phyloP scores from a whole-genome alignment of 2,797 vertebrate genomes.

The Sebastes hubbsi region DNA sequence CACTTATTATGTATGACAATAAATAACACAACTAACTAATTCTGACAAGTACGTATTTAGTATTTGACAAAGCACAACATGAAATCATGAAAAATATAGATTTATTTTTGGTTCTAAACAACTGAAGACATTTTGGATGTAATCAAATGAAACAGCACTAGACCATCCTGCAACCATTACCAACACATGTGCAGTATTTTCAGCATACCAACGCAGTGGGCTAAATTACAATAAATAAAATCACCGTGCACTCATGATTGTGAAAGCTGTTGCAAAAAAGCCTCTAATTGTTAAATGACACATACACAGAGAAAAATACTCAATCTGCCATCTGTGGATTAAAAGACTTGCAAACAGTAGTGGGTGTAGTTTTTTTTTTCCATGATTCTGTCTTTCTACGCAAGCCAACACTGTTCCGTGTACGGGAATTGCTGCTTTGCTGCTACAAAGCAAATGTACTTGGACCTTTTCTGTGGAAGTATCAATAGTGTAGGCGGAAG shows the following conservation, averaged over 20 bases:
- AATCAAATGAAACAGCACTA: conserved; percentile 15
- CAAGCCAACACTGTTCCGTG: background rate
- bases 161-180: conserved; percentile 14
- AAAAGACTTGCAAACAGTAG: conserved; percentile 24
- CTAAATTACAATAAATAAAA: conserved; percentile 67
- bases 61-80: background rate
- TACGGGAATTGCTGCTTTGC: background rate
- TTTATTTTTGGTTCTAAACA: conserved; percentile 65
- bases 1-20: background rate
- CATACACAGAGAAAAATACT: conserved; percentile 19
- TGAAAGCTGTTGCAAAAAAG: conserved; percentile 23
- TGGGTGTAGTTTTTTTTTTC: conserved; percentile 37
- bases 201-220: conserved; percentile 9
- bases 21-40: background rate
- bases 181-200: conserved; percentile 23
- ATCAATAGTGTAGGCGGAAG: conserved; percentile 29
- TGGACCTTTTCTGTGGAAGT: conserved; percentile 37
- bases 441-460: conserved; percentile 6
- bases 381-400: conserved; percentile 9
- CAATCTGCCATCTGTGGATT: conserved; percentile 53
- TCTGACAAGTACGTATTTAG: background rate
- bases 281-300: conserved; percentile 35
- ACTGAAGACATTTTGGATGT: conserved; percentile 7
- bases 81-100: conserved; percentile 68
- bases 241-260: conserved; percentile 13